These are phyloP conservation scores for Liparis tanakae DNA, from an alignment of 2,797 vertebrate genomes.

Conservation along the genomic window DNA sequence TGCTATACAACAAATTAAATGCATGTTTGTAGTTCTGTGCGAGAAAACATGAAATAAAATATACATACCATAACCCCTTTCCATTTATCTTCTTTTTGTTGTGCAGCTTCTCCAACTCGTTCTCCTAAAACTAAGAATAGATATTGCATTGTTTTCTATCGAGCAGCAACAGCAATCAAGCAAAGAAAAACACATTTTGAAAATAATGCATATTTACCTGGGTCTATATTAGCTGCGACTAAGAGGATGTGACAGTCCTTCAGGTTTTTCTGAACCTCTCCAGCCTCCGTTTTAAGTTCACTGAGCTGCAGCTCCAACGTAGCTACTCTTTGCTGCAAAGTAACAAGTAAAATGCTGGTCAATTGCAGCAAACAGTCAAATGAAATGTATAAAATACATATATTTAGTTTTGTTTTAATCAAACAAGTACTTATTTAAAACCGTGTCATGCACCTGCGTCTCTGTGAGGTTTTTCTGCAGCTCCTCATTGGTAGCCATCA, in stretches of 20 bases:
- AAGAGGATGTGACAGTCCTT: conserved; percentile 76
- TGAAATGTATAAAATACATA: neutral
- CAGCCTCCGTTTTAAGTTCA: conserved; percentile 76
- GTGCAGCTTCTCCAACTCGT: conserved; percentile 63
- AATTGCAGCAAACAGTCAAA: neutral
- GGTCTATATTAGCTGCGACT: conserved; percentile 77
- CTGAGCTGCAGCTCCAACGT: conserved; percentile 67
- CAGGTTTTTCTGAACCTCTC: conserved; percentile 74
- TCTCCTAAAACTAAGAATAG: conserved; percentile 77
- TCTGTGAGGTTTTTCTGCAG: conserved; percentile 80
- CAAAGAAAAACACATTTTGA: neutral
- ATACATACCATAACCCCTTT: conserved; percentile 77
- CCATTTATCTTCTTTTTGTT: conserved; percentile 72
- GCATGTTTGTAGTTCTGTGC: conserved; percentile 1
- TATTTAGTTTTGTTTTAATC: neutral
- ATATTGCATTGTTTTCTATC: neutral
- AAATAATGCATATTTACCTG: conserved; percentile 61
- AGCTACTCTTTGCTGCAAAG: conserved; percentile 65
- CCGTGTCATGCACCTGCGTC: conserved; percentile 77
- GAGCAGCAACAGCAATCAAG: neutral
- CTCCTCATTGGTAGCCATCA: conserved; percentile 82
- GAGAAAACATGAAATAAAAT: conserved; percentile 28
- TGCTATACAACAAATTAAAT: neutral
- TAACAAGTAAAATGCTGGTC: neutral
- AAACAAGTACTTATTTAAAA: neutral